Evolutionary conservation across 2,113 vertebrate species (phyloP), one percentile per base, ranked within the genome.

Genomic region (Trochalopteron elliotii): DNA sequence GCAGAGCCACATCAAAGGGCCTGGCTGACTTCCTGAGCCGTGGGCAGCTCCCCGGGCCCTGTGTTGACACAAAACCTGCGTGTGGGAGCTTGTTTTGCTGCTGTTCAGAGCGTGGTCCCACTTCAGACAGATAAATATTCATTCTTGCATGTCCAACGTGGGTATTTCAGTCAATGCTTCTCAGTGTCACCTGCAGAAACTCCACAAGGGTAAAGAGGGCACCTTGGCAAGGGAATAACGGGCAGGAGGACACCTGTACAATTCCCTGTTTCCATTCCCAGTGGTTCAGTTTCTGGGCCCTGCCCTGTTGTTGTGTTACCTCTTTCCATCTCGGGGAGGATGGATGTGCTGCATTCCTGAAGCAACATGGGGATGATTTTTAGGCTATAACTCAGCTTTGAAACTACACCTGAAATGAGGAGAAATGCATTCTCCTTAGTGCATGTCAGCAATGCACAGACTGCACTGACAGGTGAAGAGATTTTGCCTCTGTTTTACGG

Each of bases 1-100:
- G 74, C 65, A 84, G 70, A 96, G 78, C 84, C 87, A 75, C 93
- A 87, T 87, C 92, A 87, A 78, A 94, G 89, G 7, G 16, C 75
- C 64, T 9, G 3, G 19, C 64, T 81, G 87, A 40, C 61, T 87
- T 81, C 82, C 60, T 25, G 55, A 31, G 87, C 91, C 4, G 0
- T 28, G 84, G 81, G 56, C 49, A 30, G 44, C 63, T 56, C 63
- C 82, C 71, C 7, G 2, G 67, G 83, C 72, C 40, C 72, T 2
- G 8, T 40, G 57, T 20, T 57, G 64, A 78, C 56, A 42, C 2
- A 0, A 40, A 94, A 67, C 25, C 83, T 81, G 69, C 19, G 0
- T 35, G 77, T 55, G 21, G 39, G 45, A 83, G 56, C 90, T 83
- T 47, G 52, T 72, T 68, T 19, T 57, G 81, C 77, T 82, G 78